phyloP scores from a whole-genome alignment of 2,888 invertebrate genomes.

The Chloroclystis v-ata region DNA sequence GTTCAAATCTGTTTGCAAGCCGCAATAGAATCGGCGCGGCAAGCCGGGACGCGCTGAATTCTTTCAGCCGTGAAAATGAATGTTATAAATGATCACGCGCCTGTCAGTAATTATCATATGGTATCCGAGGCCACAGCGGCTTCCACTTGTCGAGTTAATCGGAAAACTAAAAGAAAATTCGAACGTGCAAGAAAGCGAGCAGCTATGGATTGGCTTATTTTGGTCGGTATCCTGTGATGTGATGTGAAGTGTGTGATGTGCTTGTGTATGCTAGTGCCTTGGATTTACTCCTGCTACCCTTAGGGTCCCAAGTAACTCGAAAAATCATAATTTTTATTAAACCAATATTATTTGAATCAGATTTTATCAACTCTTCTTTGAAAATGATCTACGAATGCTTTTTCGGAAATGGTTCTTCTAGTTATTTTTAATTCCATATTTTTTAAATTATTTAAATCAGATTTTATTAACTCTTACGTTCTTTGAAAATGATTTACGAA shows the following conservation, averaged over 20 bases:
- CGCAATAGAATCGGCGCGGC: slow-evolving; percentile 3
- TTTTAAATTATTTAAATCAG: no score
- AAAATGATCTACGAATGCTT: no score
- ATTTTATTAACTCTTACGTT: no score
- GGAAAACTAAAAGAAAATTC: slow-evolving; percentile 35
- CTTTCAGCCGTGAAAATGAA: slow-evolving; percentile 77
- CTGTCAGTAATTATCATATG: slow-evolving; percentile 68
- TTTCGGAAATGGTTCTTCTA: no score
- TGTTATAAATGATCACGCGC: slow-evolving; percentile 75
- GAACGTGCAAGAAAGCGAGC: slow-evolving; percentile 34
- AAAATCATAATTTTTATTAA: no score
- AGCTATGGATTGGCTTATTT: slow-evolving; percentile 75
- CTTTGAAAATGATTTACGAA: no score
- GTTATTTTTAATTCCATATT: no score
- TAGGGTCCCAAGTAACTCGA: slow-evolving; percentile 14
- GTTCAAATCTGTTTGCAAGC: no score
- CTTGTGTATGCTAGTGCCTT: slow-evolving; percentile 32
- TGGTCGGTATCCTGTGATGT: slow-evolving; percentile 68
- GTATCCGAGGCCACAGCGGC: slow-evolving; percentile 63
- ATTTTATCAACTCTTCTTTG: no score
- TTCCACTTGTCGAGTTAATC: slow-evolving; percentile 42
- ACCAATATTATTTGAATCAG: no score
- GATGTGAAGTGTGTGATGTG: slow-evolving; percentile 35
- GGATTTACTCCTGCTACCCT: slow-evolving; percentile 9
- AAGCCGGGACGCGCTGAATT: slow-evolving; percentile 31